Percentiles rank a stretch among this genome's conserved stretches.
Conservation (phyloP, 2,888 invertebrate genomes). For the Hemicrepidius hirtus region DNA sequence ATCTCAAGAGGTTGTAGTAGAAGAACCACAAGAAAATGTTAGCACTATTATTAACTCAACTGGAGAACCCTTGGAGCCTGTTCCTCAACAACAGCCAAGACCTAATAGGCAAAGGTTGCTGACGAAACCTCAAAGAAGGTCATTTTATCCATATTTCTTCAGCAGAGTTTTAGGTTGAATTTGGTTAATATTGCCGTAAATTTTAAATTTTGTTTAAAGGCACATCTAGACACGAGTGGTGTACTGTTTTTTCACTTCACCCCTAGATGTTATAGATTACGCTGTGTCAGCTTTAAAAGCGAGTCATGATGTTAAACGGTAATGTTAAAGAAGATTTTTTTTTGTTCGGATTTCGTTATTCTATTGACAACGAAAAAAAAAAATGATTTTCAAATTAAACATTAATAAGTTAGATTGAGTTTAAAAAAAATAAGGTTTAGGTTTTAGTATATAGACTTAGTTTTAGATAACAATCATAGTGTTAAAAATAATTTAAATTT, state of each 20-base stretch:
- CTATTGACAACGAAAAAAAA: constrained; percentile 11
- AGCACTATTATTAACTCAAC: constrained; percentile 51
- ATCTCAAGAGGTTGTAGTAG: constrained; percentile 41
- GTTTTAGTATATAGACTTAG: constrained; percentile 15
- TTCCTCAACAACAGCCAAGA: constrained; percentile 66
- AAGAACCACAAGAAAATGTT: constrained; percentile 40
- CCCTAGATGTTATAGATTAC: constrained; percentile 27
- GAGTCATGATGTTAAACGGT: constrained; percentile 35
- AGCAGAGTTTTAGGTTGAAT: constrained; percentile 74
- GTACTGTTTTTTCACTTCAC: constrained; percentile 24
- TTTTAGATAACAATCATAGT: constrained; percentile 24
- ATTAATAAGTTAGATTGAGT: constrained; percentile 14
- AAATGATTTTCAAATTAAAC: background rate
- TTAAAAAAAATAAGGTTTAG: background rate
- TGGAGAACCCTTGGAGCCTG: constrained; percentile 60
- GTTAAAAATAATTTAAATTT: constrained; percentile 13
- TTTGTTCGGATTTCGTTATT: background rate
- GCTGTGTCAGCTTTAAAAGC: constrained; percentile 36
- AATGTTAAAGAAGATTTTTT: background rate
- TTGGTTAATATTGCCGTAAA: constrained; percentile 5
- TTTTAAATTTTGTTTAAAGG: constrained; percentile 31
- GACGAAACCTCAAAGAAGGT: constrained; percentile 72
- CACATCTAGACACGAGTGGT: constrained; percentile 45
- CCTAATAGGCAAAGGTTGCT: constrained; percentile 73
- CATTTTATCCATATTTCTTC: constrained; percentile 75